Evolutionary conservation across 1,140 invertebrate genomes (phyloP).

Genomic region (Phortica variegata): DNA sequence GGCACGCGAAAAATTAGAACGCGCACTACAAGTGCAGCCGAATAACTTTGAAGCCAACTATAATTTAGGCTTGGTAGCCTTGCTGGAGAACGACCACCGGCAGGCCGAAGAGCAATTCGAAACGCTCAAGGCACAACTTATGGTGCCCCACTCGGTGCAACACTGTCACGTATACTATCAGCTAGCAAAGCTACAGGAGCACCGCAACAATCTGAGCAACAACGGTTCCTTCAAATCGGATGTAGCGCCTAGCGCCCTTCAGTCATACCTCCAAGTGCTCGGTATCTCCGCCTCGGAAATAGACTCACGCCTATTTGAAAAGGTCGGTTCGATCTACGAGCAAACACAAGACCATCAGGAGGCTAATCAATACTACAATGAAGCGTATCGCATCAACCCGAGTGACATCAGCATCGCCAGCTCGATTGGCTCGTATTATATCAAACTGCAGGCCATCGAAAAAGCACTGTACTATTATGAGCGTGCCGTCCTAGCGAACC

Average conservation of each 20-base stretch:
- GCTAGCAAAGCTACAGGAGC: slow-evolving; percentile 79
- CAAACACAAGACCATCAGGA: slow-evolving; percentile 84
- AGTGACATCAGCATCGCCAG: slow-evolving; percentile 87
- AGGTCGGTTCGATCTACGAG: slow-evolving; percentile 84
- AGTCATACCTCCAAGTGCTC: slow-evolving; percentile 83
- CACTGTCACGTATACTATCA: slow-evolving; percentile 85
- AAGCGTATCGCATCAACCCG: slow-evolving; percentile 88
- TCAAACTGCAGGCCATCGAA: slow-evolving; percentile 84
- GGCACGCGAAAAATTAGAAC: slow-evolving; percentile 74
- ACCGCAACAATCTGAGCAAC: slow-evolving; percentile 33
- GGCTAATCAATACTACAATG: slow-evolving; percentile 88
- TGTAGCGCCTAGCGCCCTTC: slow-evolving; percentile 75
- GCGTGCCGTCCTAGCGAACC: slow-evolving; percentile 83
- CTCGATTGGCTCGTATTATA: slow-evolving; percentile 89
- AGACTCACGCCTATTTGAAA: slow-evolving; percentile 79
- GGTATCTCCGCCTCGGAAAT: slow-evolving; percentile 72
- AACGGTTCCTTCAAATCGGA: slow-evolving; percentile 44
- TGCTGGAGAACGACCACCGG: slow-evolving; percentile 71
- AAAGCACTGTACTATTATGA: slow-evolving; percentile 89
- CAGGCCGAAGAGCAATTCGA: slow-evolving; percentile 66
- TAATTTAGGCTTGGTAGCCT: slow-evolving; percentile 78
- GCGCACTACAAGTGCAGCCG: slow-evolving; percentile 79
- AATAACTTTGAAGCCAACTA: slow-evolving; percentile 89
- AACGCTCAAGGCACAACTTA: slow-evolving; percentile 62
- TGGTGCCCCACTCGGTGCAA: slow-evolving; percentile 51